A percentile compares a stretch with the other conserved stretches of the same genome.
These are phyloP conservation scores for Diabrotica virgifera DNA, from an alignment of 1,140 invertebrate genomes.

Conservation along the genomic window DNA sequence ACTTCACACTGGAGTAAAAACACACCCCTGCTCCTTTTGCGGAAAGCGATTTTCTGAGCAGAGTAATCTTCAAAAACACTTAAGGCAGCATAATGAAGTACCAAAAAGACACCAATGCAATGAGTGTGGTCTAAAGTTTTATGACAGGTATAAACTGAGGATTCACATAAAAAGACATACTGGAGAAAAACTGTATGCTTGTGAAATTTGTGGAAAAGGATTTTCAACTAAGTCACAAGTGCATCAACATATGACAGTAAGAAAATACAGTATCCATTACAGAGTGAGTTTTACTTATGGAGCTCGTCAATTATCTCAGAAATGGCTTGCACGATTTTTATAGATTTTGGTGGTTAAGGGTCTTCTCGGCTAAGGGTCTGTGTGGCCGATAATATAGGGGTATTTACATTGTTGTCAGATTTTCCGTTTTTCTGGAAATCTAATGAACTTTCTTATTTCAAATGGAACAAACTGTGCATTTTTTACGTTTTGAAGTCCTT, in stretches of 20 bases:
- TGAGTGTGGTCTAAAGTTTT: conserved; percentile 60
- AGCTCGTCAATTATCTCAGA: no score
- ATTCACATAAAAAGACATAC: conserved; percentile 62
- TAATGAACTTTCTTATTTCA: no score
- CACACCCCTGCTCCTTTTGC: conserved; percentile 68
- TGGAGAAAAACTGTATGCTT: conserved; percentile 62
- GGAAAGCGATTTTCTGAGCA: conserved; percentile 68
- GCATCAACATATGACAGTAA: conserved; percentile 48
- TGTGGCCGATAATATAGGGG: no score
- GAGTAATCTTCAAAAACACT: conserved; percentile 58
- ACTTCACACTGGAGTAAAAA: conserved; percentile 68
- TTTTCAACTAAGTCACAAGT: conserved; percentile 51
- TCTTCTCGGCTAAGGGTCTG: no score
- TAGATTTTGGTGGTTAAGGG: no score
- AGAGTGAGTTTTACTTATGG: background rate
- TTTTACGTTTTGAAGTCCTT: no score
- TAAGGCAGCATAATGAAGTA: conserved; percentile 53
- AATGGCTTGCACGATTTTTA: no score
- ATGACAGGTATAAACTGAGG: conserved; percentile 54
- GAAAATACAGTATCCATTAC: background rate
- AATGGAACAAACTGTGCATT: no score
- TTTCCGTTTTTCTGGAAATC: no score
- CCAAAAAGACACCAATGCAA: conserved; percentile 56
- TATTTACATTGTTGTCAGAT: no score
- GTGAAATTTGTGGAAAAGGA: conserved; percentile 53